Base-by-base conservation (phyloP, 2,113 vertebrate species). In the Corydoras maculifer region DNA sequence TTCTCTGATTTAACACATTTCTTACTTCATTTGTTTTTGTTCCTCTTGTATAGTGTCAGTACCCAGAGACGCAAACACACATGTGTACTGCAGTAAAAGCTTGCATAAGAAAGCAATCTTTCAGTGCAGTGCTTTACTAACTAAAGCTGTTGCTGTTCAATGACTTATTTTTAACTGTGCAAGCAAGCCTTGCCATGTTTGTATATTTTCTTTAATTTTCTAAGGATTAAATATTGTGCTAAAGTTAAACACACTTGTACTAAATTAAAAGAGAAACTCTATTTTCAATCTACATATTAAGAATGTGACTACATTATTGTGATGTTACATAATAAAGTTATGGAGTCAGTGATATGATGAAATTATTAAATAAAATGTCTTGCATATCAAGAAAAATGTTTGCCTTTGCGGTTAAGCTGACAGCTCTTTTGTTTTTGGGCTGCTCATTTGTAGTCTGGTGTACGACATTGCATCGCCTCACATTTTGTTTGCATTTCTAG, bases 101-200 rank as follows among this genome's bases (percentile, higher is more conserved):
- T 65, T 65, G 15, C 65, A 66, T 78, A 73, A 73, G 64, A 69
- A 75, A 49, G 69, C 64, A 78, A 54, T 62, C 55, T 60, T 75
- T 69, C 73, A 73, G 18, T 73, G 77, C 70, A 66, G 69, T 62
- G 69, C 72, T 78, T 72, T 65, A 73, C 54, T 69, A 72, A 75
- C 65, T 62, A 58, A 63, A 43, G 69, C 61, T 57, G 66, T 78
- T 75, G 73, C 75, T 75, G 69, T 48, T 68, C 31, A 58, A 62
- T 71, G 64, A 78, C 48, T 75, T 67, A 70, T 74, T 70, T 55
- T 77, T 73, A 51, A 61, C 68, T 65, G 43, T 71, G 72, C 53
- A 49, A 59, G 63, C 65, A 71, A 64, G 59, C 72, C 71, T 53
- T 60, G 35, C 65, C 68, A 58, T 11, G 54, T 65, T 48, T 65